Evolutionary conservation across 2,888 invertebrate genomes (phyloP).

Genomic region (Acanthoscelides obtectus): DNA sequence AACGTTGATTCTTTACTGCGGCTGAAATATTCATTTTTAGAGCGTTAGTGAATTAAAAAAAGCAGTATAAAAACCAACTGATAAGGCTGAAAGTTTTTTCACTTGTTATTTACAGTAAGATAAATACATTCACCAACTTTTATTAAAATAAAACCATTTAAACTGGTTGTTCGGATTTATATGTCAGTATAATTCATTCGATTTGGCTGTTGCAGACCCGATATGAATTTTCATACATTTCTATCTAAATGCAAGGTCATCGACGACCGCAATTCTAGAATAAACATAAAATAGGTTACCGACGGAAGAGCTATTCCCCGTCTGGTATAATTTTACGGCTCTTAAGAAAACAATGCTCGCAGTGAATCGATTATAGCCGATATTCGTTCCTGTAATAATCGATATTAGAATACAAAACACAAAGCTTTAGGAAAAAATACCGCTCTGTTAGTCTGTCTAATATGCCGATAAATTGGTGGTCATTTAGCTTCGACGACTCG

Average conservation of each 20-base stretch:
- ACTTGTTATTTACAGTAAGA: too few relatives aligned
- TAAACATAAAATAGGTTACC: neutral
- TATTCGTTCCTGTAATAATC: neutral
- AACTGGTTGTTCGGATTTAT: too few relatives aligned
- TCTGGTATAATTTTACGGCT: neutral
- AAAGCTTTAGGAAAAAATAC: neutral
- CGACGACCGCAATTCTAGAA: neutral
- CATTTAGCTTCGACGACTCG: neutral
- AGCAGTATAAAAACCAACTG: too few relatives aligned
- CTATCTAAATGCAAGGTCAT: neutral
- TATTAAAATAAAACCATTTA: too few relatives aligned
- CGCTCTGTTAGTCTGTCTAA: neutral
- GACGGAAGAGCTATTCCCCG: neutral
- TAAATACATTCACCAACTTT: too few relatives aligned
- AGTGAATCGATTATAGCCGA: neutral
- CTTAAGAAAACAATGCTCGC: neutral
- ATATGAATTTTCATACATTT: too few relatives aligned
- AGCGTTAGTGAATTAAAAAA: too few relatives aligned
- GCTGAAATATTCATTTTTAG: too few relatives aligned
- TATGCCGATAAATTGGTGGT: neutral
- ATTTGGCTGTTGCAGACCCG: too few relatives aligned
- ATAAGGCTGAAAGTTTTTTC: too few relatives aligned
- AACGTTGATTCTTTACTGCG: too few relatives aligned
- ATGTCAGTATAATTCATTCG: too few relatives aligned
- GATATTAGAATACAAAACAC: neutral